Percentiles rank a stretch among this genome's conserved stretches.
Conservation (phyloP, 2,797 vertebrate species). For the Sebastes steindachneri region DNA sequence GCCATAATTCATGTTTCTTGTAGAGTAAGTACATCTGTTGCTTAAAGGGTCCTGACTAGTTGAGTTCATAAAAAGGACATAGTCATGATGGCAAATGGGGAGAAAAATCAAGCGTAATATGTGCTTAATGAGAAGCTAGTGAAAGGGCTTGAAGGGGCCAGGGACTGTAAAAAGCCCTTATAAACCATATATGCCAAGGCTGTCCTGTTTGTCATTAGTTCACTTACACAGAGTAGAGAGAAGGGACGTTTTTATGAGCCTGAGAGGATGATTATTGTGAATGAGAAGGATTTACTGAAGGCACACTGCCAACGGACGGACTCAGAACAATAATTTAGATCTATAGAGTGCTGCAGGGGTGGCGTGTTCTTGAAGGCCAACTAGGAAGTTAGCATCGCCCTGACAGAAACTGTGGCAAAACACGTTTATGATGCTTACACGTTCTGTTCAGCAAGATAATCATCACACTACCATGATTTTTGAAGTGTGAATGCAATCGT, state of each 20-base stretch:
- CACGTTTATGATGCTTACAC: no score
- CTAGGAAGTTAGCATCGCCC: no score
- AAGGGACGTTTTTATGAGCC: background rate
- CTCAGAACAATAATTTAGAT: background rate
- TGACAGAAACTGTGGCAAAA: no score
- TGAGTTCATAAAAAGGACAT: background rate
- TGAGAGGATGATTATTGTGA: slow-evolving; percentile 9
- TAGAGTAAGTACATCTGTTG: background rate
- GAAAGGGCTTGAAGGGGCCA: background rate
- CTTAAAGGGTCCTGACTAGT: background rate
- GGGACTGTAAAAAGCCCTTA: background rate
- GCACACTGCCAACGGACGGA: background rate
- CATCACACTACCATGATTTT: no score
- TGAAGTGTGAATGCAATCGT: no score
- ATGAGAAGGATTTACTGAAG: slow-evolving; percentile 7
- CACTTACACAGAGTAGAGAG: background rate
- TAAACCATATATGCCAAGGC: background rate
- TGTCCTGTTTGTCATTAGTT: slow-evolving; percentile 15
- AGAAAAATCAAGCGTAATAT: background rate
- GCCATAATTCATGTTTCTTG: background rate
- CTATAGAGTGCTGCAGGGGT: background rate
- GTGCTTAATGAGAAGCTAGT: background rate
- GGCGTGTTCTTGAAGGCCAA: no score
- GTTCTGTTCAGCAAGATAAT: no score
- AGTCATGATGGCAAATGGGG: background rate